These are phyloP conservation scores for Lethenteron reissneri DNA, from an alignment of 2,113 vertebrate species.

Conservation along the genomic window DNA sequence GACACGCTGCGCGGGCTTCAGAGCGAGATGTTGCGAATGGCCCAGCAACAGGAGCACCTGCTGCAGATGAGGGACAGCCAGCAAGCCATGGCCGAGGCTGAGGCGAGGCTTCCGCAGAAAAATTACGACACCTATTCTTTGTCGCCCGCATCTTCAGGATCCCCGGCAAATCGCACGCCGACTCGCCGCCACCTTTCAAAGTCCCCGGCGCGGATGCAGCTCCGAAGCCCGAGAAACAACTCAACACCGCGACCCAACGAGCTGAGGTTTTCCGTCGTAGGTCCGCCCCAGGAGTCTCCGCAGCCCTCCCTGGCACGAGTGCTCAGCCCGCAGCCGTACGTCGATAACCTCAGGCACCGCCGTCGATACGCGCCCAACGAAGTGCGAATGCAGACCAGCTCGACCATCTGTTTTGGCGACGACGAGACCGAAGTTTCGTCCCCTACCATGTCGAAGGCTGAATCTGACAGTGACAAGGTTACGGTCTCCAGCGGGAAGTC, in stretches of 20 bases:
- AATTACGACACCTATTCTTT: slow-evolving; percentile 39
- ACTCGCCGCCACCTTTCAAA: slow-evolving; percentile 30
- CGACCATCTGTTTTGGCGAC: slow-evolving; percentile 49
- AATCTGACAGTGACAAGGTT: background rate
- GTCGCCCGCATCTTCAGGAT: slow-evolving; percentile 27
- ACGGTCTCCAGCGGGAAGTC: too few relatives aligned
- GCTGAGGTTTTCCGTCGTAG: slow-evolving; percentile 56
- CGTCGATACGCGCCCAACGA: slow-evolving; percentile 45
- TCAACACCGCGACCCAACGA: slow-evolving; percentile 26
- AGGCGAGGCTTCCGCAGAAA: slow-evolving; percentile 52
- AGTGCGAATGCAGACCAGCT: slow-evolving; percentile 45
- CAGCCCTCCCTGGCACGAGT: slow-evolving; percentile 38
- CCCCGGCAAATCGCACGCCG: slow-evolving; percentile 31
- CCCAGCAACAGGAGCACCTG: slow-evolving; percentile 82
- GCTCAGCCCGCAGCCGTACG: slow-evolving; percentile 36
- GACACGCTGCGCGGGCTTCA: slow-evolving; percentile 65
- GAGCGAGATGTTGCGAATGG: slow-evolving; percentile 77
- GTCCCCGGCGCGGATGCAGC: slow-evolving; percentile 29
- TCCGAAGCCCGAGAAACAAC: too few relatives aligned
- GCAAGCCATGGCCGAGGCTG: slow-evolving; percentile 63
- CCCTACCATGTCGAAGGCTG: background rate
- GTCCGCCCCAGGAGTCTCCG: slow-evolving; percentile 49
- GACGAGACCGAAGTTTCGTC: slow-evolving; percentile 11
- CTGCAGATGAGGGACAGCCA: slow-evolving; percentile 82
- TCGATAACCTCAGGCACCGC: slow-evolving; percentile 55